Base-by-base conservation (phyloP, 2,888 invertebrate genomes). In the Pardosa pseudoannulata region DNA sequence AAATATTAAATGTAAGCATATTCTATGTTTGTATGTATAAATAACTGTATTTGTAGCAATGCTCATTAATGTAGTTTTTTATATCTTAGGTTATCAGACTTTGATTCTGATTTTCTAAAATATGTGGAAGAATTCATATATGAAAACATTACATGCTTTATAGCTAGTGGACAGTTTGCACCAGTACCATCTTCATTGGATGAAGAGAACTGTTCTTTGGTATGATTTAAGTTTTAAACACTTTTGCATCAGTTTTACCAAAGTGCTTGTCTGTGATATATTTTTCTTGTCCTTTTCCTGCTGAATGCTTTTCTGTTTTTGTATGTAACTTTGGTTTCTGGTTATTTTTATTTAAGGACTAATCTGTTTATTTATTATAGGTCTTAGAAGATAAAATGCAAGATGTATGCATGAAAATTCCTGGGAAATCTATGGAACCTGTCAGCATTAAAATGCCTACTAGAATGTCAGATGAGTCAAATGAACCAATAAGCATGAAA, bases 101-200 rank as follows among this genome's bases (percentile, higher is more conserved):
- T 56, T 41, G 85, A 79, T n/a, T 50, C 46, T 19, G 85, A 86
- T 27, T 74, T 86, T 39, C 13, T 79, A 41, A 86, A 78, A 50
- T 73, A 50, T 27, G 41, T 86, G n/a, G 64, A 73, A 6, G 74
- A 74, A 32, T 41, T 79, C 29, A 32, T 86, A n/a, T 79, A 72
- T 73, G 78, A 86, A 6, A 72, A 65, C 62, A 31, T 86, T 23
- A 27, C 64, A 19, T 76, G 68, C 3, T 76, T 65, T 23, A 76
- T 74, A 46, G 64, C 72, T 27, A 87, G 29, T 46, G 85, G 76
- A 32, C 23, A 64, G 29, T 75, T 81, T 64, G 68, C 56, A 29
- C 29, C 65, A 28, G 50, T 50, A 71, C 23, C 41, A 2, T 28
- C 79, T 16, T 41, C 16, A 19, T 31, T 41, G 32, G 67, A 80